Conservation (phyloP, 2,888 invertebrate genomes). For the Operophtera brumata region DNA sequence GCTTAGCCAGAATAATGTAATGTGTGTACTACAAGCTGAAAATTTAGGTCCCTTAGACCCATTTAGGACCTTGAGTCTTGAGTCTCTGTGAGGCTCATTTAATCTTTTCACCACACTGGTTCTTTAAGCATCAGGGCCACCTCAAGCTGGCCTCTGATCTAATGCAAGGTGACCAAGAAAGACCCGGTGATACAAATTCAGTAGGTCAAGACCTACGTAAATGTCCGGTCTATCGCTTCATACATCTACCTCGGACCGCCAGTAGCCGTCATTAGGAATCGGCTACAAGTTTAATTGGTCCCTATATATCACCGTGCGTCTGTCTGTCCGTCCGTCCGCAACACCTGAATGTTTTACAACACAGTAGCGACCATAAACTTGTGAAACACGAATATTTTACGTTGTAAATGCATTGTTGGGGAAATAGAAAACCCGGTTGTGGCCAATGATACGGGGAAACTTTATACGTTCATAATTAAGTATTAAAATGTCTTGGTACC, state of each 20-base stretch:
- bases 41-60: too few species aligned
- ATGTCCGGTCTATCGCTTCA: slow-evolving; percentile 31
- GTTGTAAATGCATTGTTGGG: slow-evolving; percentile 40
- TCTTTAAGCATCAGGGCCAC: too few species aligned
- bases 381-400: slow-evolving; percentile 63
- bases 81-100: too few species aligned
- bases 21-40: too few species aligned
- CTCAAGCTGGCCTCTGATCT: too few species aligned
- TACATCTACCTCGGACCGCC: slow-evolving; percentile 36
- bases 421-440: slow-evolving; percentile 20
- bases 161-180: background rate
- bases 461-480: slow-evolving; percentile 7
- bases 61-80: too few species aligned
- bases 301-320: slow-evolving; percentile 65
- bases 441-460: slow-evolving; percentile 6
- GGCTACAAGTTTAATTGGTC: slow-evolving; percentile 68
- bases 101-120: too few species aligned
- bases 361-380: slow-evolving; percentile 73
- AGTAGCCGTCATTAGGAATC: slow-evolving; percentile 73
- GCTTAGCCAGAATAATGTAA: too few species aligned
- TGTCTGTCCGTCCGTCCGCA: slow-evolving; percentile 47
- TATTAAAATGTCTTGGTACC: too few species aligned
- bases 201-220: too few species aligned
- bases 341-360: slow-evolving; percentile 56
- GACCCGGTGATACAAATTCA: background rate